phyloP scores from a whole-genome alignment of 2,797 vertebrate species.

The Argyrosomus regius region DNA sequence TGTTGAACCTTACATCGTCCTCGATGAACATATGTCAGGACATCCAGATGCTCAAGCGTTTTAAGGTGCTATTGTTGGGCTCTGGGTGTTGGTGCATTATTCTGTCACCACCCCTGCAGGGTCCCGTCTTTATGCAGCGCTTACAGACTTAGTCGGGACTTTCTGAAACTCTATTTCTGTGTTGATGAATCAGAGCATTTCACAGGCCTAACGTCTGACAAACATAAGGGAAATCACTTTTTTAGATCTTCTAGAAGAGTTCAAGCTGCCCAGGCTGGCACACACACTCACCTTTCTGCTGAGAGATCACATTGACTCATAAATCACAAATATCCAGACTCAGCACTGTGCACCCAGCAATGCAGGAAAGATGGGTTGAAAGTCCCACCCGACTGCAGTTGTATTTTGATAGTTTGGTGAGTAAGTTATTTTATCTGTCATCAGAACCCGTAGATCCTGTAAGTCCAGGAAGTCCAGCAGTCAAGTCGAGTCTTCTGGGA shows the following conservation, averaged over 20 bases:
- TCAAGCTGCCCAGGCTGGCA: background rate
- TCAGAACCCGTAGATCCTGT: background rate
- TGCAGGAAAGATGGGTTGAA: conserved; percentile 7
- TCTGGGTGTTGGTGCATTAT: background rate
- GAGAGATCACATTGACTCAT: conserved; percentile 31
- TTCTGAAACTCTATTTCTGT: conserved; percentile 64
- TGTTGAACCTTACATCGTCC: background rate
- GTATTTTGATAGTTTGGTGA: background rate
- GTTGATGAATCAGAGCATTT: conserved; percentile 63
- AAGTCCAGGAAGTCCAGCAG: conserved; percentile 1
- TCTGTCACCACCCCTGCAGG: background rate
- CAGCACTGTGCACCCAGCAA: background rate
- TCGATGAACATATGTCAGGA: background rate
- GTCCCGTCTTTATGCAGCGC: conserved; percentile 26
- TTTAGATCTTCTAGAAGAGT: conserved; percentile 13
- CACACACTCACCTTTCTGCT: conserved; percentile 49
- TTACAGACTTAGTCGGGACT: conserved; percentile 38
- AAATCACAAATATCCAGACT: conserved; percentile 31
- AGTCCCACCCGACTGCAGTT: background rate
- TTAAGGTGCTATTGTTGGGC: background rate
- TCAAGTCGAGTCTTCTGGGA: background rate
- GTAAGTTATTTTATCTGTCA: background rate
- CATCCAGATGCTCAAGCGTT: conserved; percentile 6
- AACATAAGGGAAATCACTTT: conserved; percentile 15
- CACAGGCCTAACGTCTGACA: conserved; percentile 52